A percentile compares a stretch with the other conserved stretches of the same genome.
phyloP scores from a whole-genome alignment of 2,797 vertebrate genomes.

The Serranus cabrilla region DNA sequence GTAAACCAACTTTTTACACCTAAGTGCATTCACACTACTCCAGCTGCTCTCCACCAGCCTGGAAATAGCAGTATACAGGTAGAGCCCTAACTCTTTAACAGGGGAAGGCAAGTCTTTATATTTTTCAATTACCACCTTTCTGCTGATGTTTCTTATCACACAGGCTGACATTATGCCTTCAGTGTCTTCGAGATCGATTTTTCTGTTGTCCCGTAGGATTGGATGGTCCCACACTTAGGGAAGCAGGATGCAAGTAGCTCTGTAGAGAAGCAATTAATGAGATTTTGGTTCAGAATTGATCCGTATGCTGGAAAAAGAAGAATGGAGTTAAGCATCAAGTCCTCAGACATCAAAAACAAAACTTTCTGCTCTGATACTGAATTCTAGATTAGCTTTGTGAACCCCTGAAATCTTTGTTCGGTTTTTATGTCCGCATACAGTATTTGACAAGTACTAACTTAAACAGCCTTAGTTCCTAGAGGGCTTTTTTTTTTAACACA shows the following conservation, averaged over 20 bases:
- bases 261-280: constrained; percentile 73
- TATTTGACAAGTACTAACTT: constrained; percentile 4
- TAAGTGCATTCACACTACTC: background rate
- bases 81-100: constrained; percentile 30
- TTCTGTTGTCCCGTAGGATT: constrained; percentile 57
- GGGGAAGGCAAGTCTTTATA: constrained; percentile 41
- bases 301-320: constrained; percentile 57
- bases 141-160: constrained; percentile 65
- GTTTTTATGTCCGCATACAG: constrained; percentile 3
- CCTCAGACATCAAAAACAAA: constrained; percentile 55
- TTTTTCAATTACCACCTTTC: constrained; percentile 69
- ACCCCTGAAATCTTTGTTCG: constrained; percentile 3
- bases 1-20: constrained; percentile 16
- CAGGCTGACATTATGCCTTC: constrained; percentile 63
- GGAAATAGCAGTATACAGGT: constrained; percentile 27
- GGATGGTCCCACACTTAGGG: constrained; percentile 53
- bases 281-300: constrained; percentile 73
- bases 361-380: constrained; percentile 44
- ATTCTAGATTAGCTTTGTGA: constrained; percentile 34
- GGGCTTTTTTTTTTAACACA: too few relatives aligned
- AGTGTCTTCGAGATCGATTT: constrained; percentile 67
- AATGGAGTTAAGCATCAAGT: constrained; percentile 52
- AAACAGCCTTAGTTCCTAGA: too few relatives aligned
- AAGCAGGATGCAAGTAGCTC: constrained; percentile 66
- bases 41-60: background rate